Base-by-base conservation (phyloP, 2,888 invertebrate species). In the Galeopsomyia nigrocyanea region DNA sequence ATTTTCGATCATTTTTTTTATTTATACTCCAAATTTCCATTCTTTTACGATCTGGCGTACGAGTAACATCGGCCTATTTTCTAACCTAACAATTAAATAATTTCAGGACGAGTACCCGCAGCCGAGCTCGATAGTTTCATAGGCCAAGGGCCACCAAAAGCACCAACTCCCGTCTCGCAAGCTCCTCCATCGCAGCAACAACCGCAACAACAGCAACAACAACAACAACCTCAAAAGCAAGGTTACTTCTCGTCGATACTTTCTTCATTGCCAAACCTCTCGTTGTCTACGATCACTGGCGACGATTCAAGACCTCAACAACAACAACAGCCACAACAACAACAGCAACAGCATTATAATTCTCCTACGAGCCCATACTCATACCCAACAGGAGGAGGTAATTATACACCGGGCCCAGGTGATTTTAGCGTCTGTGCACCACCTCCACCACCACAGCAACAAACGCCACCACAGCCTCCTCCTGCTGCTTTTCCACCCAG, bases 181-280 rank as follows among this genome's bases (percentile, higher is more conserved):
- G 22, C 17, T 17, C 53, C 21, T 3, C 71, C 62, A 21, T 76
- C 70, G 60, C 78, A 77, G 26, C 57, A 39, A 47, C 50, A n/a
- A n/a, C n/a, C n/a, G n/a, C n/a, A n/a, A 16, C 22, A 49, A n/a
- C 51, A 61, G 22, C 77, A 39, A 5, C 39, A 39, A 39, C 77
- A 39, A 10, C 39, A 39, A 39, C 5, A 77, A 31, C 73, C 77
- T n/a, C 76, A 73, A 31, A 82, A 79, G 51, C 82, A 82, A 56
- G 79, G 85, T 64, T 86, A 85, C 53, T 82, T 86, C 66, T 82
- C 84, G 3, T 83, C 85, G 7, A 83, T 86, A 26, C 76, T 85
- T 0, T 86, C 84, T 1, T 85, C 86, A 3, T 68, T 85, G 49
- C 85, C 85, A 7, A 85, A 83, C 71, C 78, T 86, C 22, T 83